phyloP scores from a whole-genome alignment of 2,888 invertebrate species.

The Oxycera nigricornis region DNA sequence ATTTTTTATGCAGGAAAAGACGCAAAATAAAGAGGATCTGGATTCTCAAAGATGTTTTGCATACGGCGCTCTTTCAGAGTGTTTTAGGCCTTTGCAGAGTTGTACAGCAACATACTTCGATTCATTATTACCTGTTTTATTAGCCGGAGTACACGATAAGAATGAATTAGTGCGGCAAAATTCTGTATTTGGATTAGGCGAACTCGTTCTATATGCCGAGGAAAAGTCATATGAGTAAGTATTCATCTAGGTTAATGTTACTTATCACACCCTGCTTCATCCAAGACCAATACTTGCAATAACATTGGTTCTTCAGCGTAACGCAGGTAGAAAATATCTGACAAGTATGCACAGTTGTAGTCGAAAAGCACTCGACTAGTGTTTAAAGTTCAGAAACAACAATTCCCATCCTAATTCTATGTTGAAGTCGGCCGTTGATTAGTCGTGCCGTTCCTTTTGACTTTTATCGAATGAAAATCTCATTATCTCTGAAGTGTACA shows the following conservation, averaged over 20 bases:
- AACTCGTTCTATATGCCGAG: constrained; percentile 72
- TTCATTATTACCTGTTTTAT: constrained; percentile 69
- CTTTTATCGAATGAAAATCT: background rate
- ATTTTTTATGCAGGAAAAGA: constrained; percentile 65
- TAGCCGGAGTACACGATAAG: constrained; percentile 68
- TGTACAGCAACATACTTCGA: constrained; percentile 67
- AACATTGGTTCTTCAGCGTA: constrained; percentile 19
- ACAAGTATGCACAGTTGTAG: background rate
- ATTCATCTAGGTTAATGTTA: background rate
- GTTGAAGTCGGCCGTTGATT: background rate
- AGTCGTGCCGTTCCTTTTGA: background rate
- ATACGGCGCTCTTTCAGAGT: constrained; percentile 77
- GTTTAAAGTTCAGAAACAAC: background rate
- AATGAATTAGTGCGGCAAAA: constrained; percentile 79
- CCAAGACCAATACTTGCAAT: background rate
- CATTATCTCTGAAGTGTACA: background rate
- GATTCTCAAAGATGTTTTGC: constrained; percentile 74
- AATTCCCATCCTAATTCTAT: background rate
- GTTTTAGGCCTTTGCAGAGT: constrained; percentile 69
- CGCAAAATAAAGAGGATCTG: constrained; percentile 61
- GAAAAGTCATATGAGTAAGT: constrained; percentile 69
- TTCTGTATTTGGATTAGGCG: constrained; percentile 77
- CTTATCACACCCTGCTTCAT: constrained; percentile 31
- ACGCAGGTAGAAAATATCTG: constrained; percentile 3
- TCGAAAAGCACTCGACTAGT: background rate